Conservation (phyloP, 2,113 vertebrate genomes). For the Lynx canadensis region DNA sequence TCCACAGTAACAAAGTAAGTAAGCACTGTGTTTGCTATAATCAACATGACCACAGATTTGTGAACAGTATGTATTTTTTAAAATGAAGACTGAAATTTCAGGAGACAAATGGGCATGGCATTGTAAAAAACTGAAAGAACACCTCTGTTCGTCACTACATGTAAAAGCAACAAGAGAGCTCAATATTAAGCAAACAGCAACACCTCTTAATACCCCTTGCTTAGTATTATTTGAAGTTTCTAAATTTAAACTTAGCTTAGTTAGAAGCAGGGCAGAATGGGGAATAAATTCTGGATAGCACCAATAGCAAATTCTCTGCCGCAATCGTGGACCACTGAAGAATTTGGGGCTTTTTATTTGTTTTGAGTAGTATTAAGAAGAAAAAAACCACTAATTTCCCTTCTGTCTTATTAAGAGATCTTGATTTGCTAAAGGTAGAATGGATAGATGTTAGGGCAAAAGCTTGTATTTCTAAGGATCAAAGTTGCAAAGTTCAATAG, state of each 20-base stretch:
- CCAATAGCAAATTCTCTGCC: not conserved
- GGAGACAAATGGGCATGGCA: not conserved
- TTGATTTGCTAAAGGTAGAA: not conserved
- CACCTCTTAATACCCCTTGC: not conserved
- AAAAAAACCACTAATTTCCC: not conserved
- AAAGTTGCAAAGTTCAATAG: not conserved
- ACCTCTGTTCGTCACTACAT: not conserved
- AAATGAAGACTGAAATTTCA: not conserved
- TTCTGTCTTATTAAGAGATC: not conserved
- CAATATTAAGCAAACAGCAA: not conserved
- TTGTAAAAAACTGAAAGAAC: not conserved
- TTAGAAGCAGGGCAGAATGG: not conserved
- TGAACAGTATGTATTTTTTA: not conserved
- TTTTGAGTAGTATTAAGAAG: slow-evolving; percentile 17
- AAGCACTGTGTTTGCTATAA: not conserved
- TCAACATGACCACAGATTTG: not conserved
- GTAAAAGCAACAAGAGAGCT: not conserved
- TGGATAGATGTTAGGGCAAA: not conserved
- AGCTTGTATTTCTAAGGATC: not conserved
- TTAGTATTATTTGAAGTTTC: not conserved
- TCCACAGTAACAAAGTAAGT: not conserved
- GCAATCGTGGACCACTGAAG: not conserved
- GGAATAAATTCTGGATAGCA: not conserved
- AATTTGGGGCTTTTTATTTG: not conserved
- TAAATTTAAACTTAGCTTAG: slow-evolving; percentile 31